Evolutionary conservation across 2,888 invertebrate genomes (phyloP).

Genomic region (Diadromus collaris): DNA sequence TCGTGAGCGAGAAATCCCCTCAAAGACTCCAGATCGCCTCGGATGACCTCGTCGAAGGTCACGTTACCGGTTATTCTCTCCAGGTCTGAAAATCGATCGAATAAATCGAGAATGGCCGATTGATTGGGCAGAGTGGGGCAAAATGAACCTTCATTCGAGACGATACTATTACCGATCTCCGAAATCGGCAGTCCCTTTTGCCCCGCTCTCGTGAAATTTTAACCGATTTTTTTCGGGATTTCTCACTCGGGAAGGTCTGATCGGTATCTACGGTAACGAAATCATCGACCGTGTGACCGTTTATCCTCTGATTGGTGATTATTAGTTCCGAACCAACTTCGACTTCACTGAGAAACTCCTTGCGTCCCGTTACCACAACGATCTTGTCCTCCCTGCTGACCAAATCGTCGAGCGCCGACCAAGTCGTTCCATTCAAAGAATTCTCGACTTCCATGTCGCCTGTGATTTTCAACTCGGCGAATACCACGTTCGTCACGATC

Average conservation of each 20-base stretch:
- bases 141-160: too few species aligned
- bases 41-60: conserved; percentile 63
- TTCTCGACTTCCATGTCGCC: conserved; percentile 81
- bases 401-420: conserved; percentile 80
- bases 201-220: background rate
- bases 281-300: conserved; percentile 78
- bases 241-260: conserved; percentile 79
- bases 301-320: conserved; percentile 79
- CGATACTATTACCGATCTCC: too few species aligned
- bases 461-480: conserved; percentile 80
- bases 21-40: conserved; percentile 61
- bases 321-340: conserved; percentile 65
- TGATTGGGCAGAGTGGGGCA: too few species aligned
- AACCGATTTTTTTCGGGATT: conserved; percentile 10
- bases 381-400: conserved; percentile 78
- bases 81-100: conserved; percentile 64
- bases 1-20: conserved; percentile 57
- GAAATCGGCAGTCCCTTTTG: background rate
- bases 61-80: conserved; percentile 66
- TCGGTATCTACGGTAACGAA: conserved; percentile 81
- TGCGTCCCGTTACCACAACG: conserved; percentile 79
- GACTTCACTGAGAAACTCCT: conserved; percentile 80
- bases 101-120: too few species aligned
- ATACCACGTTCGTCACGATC: conserved; percentile 79
- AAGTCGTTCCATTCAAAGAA: conserved; percentile 78